Evolutionary conservation across 2,113 vertebrate genomes (phyloP).

Genomic region (Neogale vison): DNA sequence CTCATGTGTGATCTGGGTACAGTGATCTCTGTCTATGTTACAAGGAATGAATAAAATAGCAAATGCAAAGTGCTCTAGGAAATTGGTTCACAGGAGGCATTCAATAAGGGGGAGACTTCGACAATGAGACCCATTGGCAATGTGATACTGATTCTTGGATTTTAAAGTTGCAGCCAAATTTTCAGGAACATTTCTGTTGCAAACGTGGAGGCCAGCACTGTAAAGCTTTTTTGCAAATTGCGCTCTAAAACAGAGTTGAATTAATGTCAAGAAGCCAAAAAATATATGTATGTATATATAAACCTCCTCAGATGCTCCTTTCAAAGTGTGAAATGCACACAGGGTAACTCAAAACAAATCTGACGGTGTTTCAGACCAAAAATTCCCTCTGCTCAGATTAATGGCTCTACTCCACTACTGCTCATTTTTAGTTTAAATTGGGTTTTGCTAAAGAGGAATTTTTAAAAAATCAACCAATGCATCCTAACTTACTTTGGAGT

Average conservation of each 20-base stretch:
- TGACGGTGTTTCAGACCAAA: conserved; percentile 60
- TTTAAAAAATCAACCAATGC: background rate
- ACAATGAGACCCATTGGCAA: background rate
- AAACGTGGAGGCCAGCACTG: background rate
- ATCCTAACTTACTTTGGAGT: conserved; percentile 40
- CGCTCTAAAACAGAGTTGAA: background rate
- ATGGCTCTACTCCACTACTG: background rate
- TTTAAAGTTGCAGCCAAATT: conserved; percentile 14
- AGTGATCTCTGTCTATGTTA: background rate
- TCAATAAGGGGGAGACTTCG: background rate
- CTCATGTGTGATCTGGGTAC: background rate
- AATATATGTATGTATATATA: background rate
- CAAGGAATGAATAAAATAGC: background rate
- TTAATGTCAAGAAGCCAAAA: background rate
- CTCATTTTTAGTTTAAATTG: conserved; percentile 70
- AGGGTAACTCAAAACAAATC: conserved; percentile 70
- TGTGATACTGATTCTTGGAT: background rate
- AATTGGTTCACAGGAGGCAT: background rate
- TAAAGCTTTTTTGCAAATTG: conserved; percentile 48
- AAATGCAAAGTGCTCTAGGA: background rate
- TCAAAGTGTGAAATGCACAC: background rate
- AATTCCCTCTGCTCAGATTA: conserved; percentile 61
- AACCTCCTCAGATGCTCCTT: conserved; percentile 55
- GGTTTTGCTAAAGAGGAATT: conserved; percentile 58
- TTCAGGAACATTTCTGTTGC: background rate